phyloP scores from a whole-genome alignment of 2,888 invertebrate species.

The Panorpa germanica region DNA sequence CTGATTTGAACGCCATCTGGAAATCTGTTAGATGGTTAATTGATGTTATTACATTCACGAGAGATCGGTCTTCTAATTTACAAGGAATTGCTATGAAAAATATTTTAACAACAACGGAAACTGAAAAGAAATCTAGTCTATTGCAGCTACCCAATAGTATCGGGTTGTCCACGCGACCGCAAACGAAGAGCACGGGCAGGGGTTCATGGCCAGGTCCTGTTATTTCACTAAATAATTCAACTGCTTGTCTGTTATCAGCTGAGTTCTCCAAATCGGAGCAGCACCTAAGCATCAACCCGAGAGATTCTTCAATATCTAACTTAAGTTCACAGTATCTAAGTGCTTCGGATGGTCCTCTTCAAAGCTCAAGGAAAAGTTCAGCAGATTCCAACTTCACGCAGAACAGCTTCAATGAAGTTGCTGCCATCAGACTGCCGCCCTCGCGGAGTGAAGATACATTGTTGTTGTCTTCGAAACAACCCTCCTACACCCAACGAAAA shows the following conservation, averaged over 20 bases:
- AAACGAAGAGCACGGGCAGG: conserved; percentile 61
- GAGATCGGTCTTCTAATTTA: conserved; percentile 48
- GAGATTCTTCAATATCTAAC: conserved; percentile 32
- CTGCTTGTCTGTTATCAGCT: conserved; percentile 31
- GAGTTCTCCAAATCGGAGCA: conserved; percentile 78
- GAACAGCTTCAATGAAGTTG: conserved; percentile 23
- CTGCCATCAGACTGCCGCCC: conserved; percentile 39
- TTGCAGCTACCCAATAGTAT: conserved; percentile 49
- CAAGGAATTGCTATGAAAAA: conserved; percentile 22
- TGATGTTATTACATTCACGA: conserved; percentile 84
- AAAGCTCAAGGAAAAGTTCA: conserved; percentile 33
- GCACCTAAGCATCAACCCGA: conserved; percentile 35
- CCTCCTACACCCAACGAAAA: conserved; percentile 26
- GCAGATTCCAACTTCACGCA: conserved; percentile 37
- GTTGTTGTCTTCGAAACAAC: conserved; percentile 25
- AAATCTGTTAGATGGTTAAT: conserved; percentile 90
- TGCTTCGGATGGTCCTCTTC: conserved; percentile 19
- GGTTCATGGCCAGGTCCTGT: conserved; percentile 79
- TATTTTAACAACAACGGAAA: conserved; percentile 19
- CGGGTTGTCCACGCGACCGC: conserved; percentile 50
- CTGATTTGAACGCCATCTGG: conserved; percentile 77
- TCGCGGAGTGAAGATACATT: conserved; percentile 67
- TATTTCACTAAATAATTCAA: conserved; percentile 26
- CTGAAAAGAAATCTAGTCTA: conserved; percentile 32
- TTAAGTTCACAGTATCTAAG: conserved; percentile 34